A percentile compares a stretch with the other conserved stretches of the same genome.
phyloP scores from a whole-genome alignment of 2,113 vertebrate genomes.

The Oncorhynchus masou region DNA sequence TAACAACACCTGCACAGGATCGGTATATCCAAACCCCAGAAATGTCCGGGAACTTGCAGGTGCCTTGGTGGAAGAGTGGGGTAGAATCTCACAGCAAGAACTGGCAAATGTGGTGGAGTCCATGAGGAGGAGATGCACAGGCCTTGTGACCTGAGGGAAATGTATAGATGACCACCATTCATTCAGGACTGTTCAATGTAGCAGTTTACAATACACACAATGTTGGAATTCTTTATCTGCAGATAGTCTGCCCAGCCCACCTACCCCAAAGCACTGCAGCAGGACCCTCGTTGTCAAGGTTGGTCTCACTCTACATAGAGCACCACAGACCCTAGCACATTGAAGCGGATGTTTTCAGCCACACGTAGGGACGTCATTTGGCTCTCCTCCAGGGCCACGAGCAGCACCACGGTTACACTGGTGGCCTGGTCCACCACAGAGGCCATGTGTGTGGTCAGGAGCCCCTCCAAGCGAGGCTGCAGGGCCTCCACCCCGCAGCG shows the following conservation, averaged over 20 bases:
- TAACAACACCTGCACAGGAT: too few species aligned
- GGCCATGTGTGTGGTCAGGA: constrained; percentile 50
- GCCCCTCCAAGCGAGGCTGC: constrained; percentile 42
- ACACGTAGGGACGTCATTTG: constrained; percentile 61
- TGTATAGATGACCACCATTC: too few species aligned
- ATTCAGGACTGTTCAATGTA: neutral
- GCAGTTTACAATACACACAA: constrained; percentile 45
- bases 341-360: constrained; percentile 55
- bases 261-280: constrained; percentile 80
- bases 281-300: constrained; percentile 66
- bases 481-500: constrained; percentile 70
- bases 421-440: constrained; percentile 56
- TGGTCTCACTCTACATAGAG: constrained; percentile 58
- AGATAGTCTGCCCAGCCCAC: neutral
- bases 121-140: too few species aligned
- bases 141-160: too few species aligned
- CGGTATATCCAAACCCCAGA: too few species aligned
- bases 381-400: constrained; percentile 72
- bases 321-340: constrained; percentile 54
- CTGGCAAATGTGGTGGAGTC: too few species aligned
- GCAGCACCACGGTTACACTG: constrained; percentile 62
- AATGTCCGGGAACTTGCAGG: too few species aligned
- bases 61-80: too few species aligned
- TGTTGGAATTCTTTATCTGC: neutral
- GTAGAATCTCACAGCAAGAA: too few species aligned